These are phyloP conservation scores for Seriola dumerili DNA, from an alignment of 2,113 vertebrate species.

Conservation along the genomic window DNA sequence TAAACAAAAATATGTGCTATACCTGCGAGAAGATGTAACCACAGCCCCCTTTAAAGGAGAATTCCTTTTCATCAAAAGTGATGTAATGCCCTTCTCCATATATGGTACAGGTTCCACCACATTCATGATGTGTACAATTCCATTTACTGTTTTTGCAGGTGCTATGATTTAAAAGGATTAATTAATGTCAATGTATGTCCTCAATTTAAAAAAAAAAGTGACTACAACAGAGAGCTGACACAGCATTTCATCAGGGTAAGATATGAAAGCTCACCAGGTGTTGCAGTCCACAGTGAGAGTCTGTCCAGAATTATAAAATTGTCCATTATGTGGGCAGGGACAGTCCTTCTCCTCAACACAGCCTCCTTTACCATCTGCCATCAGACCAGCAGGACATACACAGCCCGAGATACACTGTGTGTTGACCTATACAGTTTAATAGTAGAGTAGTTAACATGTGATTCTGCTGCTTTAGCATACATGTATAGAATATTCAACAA, in stretches of 20 bases:
- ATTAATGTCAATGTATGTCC: neutral
- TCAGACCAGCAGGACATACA: conserved; percentile 87
- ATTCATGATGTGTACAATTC: conserved; percentile 87
- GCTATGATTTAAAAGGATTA: conserved; percentile 74
- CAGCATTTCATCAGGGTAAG: neutral
- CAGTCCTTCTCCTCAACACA: conserved; percentile 88
- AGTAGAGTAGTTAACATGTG: neutral
- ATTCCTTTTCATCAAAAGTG: conserved; percentile 92
- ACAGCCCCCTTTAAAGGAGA: conserved; percentile 90
- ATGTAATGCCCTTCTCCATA: conserved; percentile 94
- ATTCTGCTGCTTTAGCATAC: neutral
- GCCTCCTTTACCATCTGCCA: conserved; percentile 85
- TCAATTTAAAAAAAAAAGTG: neutral
- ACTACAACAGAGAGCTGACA: neutral
- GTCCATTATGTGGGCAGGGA: conserved; percentile 90
- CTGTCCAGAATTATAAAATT: conserved; percentile 84
- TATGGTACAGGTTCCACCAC: conserved; percentile 88
- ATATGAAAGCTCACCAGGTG: conserved; percentile 86
- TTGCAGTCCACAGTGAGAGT: conserved; percentile 90
- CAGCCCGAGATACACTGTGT: conserved; percentile 90
- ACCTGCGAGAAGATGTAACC: conserved; percentile 93
- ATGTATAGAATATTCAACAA: neutral
- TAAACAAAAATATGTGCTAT: conserved; percentile 21
- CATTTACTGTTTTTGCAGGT: conserved; percentile 89
- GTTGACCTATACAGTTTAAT: conserved; percentile 83